Evolutionary conservation across 2,888 invertebrate genomes (phyloP), one percentile per base, ranked within the genome.

Genomic region (Cryptocheilus praepositus): DNA sequence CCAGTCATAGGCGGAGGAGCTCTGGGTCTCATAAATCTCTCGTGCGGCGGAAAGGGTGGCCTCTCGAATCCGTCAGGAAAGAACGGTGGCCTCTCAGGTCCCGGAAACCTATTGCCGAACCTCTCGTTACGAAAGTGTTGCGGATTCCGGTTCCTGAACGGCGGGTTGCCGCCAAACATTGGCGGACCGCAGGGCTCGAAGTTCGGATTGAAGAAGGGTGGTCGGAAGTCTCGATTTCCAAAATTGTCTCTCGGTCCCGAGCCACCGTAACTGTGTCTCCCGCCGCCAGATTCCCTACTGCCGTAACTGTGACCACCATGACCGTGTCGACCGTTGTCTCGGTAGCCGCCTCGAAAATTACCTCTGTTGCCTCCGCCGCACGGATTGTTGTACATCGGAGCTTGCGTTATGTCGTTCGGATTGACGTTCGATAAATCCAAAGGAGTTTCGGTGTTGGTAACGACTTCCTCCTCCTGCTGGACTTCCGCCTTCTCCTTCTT

Each of bases 361-460:
- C 85, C 78, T 44, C 88, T 77, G 49, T 81, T 79, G 11, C 90
- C 89, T 7, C 90, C 89, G 1, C 91, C 90, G 1, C 91, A 91
- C 60, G 92, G 90, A 7, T 92, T 92, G 21, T 93, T 92, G 84
- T 93, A 93, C 84, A 93, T 90, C 0, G 94, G 94, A 15, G 91
- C 92, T 82, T 92, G 90, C 22, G 88, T 89, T 0, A 89, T 82
- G 5, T 88, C 84, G 18, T 76, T 81, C 0, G 86, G 80, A 73
- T 85, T 83, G 0, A 87, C 77, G 18, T 77, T 83, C 0, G 82
- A 81, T 2, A 84, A 45, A 64, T 87, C 83, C 11, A 87, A 28
- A 0, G 86, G 84, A 1, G 68, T 71, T 19, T 82, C 78, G 0
- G 56, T 61, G 4, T 51, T 61, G 2, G 64, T 28, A 1, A 63